Base-by-base conservation (phyloP, 1,140 invertebrate species). In the Nylanderia fulva region DNA sequence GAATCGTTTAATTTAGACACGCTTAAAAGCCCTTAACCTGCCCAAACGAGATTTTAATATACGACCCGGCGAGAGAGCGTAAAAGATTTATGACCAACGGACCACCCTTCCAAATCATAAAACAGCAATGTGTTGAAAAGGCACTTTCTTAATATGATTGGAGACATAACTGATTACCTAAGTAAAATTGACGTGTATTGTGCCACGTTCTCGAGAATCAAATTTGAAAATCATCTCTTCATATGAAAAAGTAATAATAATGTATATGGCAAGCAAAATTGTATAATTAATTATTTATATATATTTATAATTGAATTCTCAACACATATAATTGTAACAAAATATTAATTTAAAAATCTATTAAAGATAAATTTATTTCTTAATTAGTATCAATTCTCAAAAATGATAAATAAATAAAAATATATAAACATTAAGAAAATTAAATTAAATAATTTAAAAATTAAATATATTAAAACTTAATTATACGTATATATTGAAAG, bases 121-220 rank as follows among this genome's bases (percentile, higher is more conserved):
- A 68, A 79, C 66, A 36, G 33, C 76, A 69, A 68, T 48, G 63
- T 68, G 76, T 54, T 79, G 76, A 79, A 79, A 79, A 69, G 63
- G 21, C 45, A 79, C 33, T 54, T 58, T 39, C 13, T 39, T 56
- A 21, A 54, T 39, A 33, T 3, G 29, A 79, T 39, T 27, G 15
- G 54, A 69, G 45, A 68, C 2, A 9, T 52, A 45, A 79, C 68
- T 52, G 33, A 79, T 69, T 79, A 45, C 15, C 11, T 79, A 52
- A 36, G 15, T 52, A 48, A 48, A 79, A 68, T 54, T 68, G 5
- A 24, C n/a, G 29, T 24, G 61, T 24, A 68, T 52, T 24, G 15
- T 61, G 27, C 45, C 29, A 24, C 9, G 8, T 52, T 48, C 7
- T 9, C 18, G 45, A 60, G 2, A 54, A 48, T 39, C 33, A 52